Base-by-base conservation (phyloP, 2,888 invertebrate genomes). In the Trachelus iudaicus region DNA sequence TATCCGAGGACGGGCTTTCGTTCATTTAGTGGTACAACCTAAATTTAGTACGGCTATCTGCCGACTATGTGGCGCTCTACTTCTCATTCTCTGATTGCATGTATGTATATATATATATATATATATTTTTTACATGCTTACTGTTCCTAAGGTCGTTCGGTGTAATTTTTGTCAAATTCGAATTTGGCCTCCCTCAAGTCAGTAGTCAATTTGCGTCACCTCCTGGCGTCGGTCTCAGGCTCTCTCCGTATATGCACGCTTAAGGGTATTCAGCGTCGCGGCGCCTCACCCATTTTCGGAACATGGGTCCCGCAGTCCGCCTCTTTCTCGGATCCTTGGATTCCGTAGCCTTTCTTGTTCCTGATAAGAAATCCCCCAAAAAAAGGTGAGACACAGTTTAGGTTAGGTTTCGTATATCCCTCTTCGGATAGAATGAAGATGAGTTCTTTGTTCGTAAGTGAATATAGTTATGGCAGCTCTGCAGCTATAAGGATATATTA, bases 11-110 rank as follows among this genome's bases (percentile, higher is more conserved):
- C 87, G 85, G 86, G 81, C 88, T 89, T 88, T 89, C 88, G 89
- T 89, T 89, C 90, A 90, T 90, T 90, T 89, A 88, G 88, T 84
- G 88, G 88, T 89, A 89, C 88, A 88, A 88, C 88, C 88, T 87
- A 89, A 89, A 90, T 90, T 90, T 89, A 88, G 89, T 88, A 86
- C 79, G 33, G 33, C 69, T 73, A 75, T 34, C 78, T 40, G 77
- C 79, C 34, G 78, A 74, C 73, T 77, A 76, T 73, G 77, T 79
- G 76, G 79, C 78, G 77, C 79, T 81, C 73, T 77, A 78, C 37
- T 77, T 79, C 69, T 79, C 73, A 74, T 76, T 69, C 77, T 68
- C 69, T 69, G 73, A 56, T 23, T 56, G 23, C 56, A 23, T 9
- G 9, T 15, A 2, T 40, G 0, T 15, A 37, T 12, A 11, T 37